A percentile compares a stretch with the other conserved stretches of the same genome.
Evolutionary conservation across 2,888 invertebrate genomes (phyloP).

Genomic region (Unio delphinus): DNA sequence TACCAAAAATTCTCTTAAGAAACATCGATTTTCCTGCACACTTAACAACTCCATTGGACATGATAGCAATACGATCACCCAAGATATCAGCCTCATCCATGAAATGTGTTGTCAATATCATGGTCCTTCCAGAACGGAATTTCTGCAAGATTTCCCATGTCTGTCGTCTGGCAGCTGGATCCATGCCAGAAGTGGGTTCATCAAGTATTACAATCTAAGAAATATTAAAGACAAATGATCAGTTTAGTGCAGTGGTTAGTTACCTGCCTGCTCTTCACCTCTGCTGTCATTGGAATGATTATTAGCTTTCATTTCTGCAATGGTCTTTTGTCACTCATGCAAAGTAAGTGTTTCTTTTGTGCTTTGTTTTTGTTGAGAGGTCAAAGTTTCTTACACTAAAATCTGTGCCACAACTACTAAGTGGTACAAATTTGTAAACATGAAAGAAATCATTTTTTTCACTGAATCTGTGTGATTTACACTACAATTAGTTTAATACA

Average conservation of each 20-base stretch:
- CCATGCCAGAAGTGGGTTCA: constrained; percentile 74
- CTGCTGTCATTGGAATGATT: too few relatives aligned
- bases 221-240: not conserved
- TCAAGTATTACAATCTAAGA: constrained; percentile 73
- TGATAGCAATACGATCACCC: constrained; percentile 88
- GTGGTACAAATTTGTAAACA: too few relatives aligned
- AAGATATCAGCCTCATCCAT: constrained; percentile 92
- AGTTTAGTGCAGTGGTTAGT: constrained; percentile 69
- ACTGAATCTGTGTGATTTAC: too few relatives aligned
- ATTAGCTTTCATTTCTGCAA: too few relatives aligned
- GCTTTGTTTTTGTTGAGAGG: too few relatives aligned
- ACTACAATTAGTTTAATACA: too few relatives aligned
- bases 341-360: too few relatives aligned
- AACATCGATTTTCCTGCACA: constrained; percentile 83
- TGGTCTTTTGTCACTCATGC: too few relatives aligned
- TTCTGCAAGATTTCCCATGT: constrained; percentile 83
- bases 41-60: constrained; percentile 84
- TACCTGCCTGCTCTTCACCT: too few relatives aligned
- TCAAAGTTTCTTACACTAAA: too few relatives aligned
- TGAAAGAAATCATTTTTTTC: too few relatives aligned
- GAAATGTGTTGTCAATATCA: constrained; percentile 83
- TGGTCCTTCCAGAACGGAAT: constrained; percentile 78
- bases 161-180: constrained; percentile 75
- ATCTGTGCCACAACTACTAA: too few relatives aligned
- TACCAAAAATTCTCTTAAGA: constrained; percentile 85